Conservation (phyloP, 2,113 vertebrate genomes). For the Cairina moschata region DNA sequence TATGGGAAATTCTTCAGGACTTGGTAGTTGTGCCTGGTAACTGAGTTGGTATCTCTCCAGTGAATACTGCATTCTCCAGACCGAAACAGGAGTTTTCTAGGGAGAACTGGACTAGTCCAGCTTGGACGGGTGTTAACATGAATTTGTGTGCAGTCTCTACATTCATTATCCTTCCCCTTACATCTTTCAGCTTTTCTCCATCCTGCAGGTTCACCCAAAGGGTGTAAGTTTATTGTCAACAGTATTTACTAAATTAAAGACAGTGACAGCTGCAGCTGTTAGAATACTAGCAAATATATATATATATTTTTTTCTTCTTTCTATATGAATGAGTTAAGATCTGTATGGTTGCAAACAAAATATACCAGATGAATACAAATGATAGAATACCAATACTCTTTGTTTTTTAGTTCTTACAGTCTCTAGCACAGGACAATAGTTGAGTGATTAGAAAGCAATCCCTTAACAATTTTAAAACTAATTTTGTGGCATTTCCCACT, state of each 20-base stretch:
- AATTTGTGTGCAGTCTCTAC: not conserved
- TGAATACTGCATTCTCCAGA: not conserved
- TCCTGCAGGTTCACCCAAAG: not conserved
- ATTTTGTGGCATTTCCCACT: not conserved
- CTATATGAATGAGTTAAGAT: not conserved
- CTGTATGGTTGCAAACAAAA: not conserved
- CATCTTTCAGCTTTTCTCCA: not conserved
- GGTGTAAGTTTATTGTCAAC: not conserved
- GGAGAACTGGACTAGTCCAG: not conserved
- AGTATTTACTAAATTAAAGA: not conserved
- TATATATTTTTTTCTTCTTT: not conserved
- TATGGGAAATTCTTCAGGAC: not conserved
- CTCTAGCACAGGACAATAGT: not conserved
- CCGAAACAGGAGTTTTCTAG: not conserved
- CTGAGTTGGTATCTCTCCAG: not conserved
- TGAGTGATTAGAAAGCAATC: not conserved
- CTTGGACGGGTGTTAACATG: not conserved
- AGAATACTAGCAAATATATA: not conserved
- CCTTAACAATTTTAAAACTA: not conserved
- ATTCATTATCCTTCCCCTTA: not conserved
- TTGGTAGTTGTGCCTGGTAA: not conserved
- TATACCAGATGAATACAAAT: not conserved
- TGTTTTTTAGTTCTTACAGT: not conserved
- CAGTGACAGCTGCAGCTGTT: not conserved
- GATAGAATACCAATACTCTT: not conserved